These are phyloP conservation scores for Drosophila fungiperda DNA, from an alignment of 2,888 invertebrate species.

Conservation along the genomic window DNA sequence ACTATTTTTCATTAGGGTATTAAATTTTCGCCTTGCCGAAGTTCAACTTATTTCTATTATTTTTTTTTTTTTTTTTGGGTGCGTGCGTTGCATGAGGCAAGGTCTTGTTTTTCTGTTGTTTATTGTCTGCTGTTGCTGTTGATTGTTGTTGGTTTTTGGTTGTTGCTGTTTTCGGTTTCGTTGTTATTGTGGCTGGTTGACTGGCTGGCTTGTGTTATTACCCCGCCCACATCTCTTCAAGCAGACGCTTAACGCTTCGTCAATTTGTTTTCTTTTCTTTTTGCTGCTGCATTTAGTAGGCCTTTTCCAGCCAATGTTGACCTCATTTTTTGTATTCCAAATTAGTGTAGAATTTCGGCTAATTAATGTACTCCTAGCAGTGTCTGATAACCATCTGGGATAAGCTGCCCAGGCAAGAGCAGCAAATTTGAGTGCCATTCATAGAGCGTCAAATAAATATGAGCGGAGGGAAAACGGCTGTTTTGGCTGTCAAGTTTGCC, in stretches of 20 bases:
- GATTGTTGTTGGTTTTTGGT: constrained; percentile 17
- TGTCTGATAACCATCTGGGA: constrained; percentile 21
- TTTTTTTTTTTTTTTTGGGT: constrained; percentile 42
- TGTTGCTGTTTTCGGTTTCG: constrained; percentile 27
- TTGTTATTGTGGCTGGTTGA: constrained; percentile 57
- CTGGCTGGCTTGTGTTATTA: constrained; percentile 44
- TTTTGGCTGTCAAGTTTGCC: constrained; percentile 49
- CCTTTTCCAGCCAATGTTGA: constrained; percentile 59
- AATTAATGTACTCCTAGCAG: constrained; percentile 56
- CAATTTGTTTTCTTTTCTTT: constrained; percentile 60
- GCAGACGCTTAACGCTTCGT: constrained; percentile 76
- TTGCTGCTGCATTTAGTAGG: constrained; percentile 40
- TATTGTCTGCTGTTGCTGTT: constrained; percentile 14
- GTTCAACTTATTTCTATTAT: not conserved
- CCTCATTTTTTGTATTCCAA: constrained; percentile 55
- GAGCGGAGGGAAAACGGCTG: constrained; percentile 35
- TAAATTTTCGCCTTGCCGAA: not conserved
- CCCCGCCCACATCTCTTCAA: constrained; percentile 59
- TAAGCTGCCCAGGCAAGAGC: constrained; percentile 9
- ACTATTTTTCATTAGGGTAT: not conserved
- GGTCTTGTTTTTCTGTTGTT: constrained; percentile 21
- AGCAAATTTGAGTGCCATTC: constrained; percentile 51
- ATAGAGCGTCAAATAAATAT: constrained; percentile 54
- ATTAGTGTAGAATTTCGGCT: constrained; percentile 64
- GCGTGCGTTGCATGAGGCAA: constrained; percentile 72